phyloP scores from a whole-genome alignment of 2,888 invertebrate species.

The Tetramorium bicarinatum region DNA sequence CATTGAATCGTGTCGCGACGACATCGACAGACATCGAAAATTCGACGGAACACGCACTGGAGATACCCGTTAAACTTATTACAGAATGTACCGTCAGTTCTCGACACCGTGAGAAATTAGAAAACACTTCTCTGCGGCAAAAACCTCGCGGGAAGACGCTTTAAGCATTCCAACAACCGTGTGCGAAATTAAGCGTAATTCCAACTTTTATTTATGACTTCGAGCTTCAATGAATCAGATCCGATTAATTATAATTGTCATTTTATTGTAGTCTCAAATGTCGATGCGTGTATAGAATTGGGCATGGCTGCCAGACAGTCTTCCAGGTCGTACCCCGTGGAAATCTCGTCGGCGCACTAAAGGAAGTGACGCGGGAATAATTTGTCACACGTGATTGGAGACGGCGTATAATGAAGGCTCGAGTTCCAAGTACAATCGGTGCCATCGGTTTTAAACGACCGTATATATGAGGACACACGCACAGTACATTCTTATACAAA shows the following conservation, averaged over 20 bases:
- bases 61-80: neutral
- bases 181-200: neutral
- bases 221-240: neutral
- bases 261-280: conserved; percentile 7
- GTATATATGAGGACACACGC: conserved; percentile 14
- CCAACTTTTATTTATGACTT: neutral
- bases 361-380: conserved; percentile 83
- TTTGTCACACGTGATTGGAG: conserved; percentile 83
- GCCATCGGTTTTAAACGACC: conserved; percentile 51
- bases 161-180: neutral
- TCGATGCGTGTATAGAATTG: conserved; percentile 10
- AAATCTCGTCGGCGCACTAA: conserved; percentile 60
- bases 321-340: conserved; percentile 32
- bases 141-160: neutral
- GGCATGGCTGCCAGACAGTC: conserved; percentile 16
- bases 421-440: conserved; percentile 68
- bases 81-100: neutral
- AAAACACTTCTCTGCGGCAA: neutral
- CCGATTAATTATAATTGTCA: conserved; percentile 4
- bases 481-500: conserved; percentile 26
- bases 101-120: conserved; percentile 1
- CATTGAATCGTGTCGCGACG: neutral
- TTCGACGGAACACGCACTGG: neutral
- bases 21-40: neutral
- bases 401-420: conserved; percentile 75